Percentiles rank a stretch among this genome's conserved stretches.
Conservation (phyloP, 2,797 vertebrate species). For the Dallia pectoralis region DNA sequence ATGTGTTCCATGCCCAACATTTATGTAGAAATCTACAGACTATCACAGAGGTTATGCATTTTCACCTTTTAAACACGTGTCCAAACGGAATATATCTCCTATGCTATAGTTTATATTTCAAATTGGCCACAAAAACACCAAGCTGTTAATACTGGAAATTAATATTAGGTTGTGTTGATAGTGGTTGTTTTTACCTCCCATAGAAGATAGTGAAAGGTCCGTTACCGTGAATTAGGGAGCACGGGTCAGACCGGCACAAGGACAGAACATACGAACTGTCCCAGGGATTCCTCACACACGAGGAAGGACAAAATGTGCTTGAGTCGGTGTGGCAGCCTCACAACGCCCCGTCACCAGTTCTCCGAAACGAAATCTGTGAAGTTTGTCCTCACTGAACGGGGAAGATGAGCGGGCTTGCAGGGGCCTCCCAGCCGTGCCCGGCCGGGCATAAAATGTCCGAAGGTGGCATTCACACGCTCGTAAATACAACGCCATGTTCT, state of each 20-base stretch:
- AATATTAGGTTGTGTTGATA: constrained; percentile 28
- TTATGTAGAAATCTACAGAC: not conserved
- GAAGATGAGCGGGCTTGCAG: constrained; percentile 37
- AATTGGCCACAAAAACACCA: constrained; percentile 3
- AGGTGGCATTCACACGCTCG: constrained; percentile 49
- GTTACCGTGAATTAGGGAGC: constrained; percentile 32
- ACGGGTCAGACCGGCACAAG: not conserved
- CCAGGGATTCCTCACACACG: constrained; percentile 11
- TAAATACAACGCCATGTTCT: constrained; percentile 36
- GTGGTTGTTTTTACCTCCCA: constrained; percentile 41
- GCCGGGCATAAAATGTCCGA: constrained; percentile 58
- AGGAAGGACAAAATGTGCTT: constrained; percentile 17
- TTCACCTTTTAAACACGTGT: not conserved
- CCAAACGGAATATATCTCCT: not conserved
- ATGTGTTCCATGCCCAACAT: constrained; percentile 15
- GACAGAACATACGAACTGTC: constrained; percentile 16
- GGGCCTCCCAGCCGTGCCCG: constrained; percentile 64
- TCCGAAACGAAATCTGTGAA: constrained; percentile 32
- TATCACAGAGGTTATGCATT: not conserved
- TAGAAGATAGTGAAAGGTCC: constrained; percentile 36
- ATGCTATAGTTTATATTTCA: not conserved
- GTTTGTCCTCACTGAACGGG: constrained; percentile 49
- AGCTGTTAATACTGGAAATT: not conserved
- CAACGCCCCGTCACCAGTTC: constrained; percentile 34
- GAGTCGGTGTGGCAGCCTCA: constrained; percentile 19